Evolutionary conservation across 2,797 vertebrate genomes (phyloP).

Genomic region (Rachycentron canadum): DNA sequence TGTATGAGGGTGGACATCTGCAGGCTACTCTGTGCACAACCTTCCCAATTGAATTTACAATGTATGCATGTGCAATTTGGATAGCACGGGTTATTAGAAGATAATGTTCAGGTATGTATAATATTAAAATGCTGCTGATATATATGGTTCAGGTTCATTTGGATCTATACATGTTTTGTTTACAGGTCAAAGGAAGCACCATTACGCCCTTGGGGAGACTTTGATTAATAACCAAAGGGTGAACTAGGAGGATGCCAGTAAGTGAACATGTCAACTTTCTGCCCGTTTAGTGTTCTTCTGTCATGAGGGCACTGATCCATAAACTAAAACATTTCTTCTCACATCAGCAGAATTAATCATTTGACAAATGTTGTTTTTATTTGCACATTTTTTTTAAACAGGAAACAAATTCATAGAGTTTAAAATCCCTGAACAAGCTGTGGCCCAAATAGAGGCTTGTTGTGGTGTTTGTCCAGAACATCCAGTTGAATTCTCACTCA

Average conservation of each 20-base stretch:
- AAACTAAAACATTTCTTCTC: not conserved
- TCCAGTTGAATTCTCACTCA: conserved; percentile 11
- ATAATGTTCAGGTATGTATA: not conserved
- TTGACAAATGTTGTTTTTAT: not conserved
- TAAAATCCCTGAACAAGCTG: not conserved
- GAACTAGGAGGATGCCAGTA: conserved; percentile 3
- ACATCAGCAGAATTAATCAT: not conserved
- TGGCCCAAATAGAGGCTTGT: too few species aligned
- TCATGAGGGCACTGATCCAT: not conserved
- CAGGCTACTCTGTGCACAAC: not conserved
- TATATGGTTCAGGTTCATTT: not conserved
- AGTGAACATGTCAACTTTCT: not conserved
- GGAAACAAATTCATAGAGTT: not conserved
- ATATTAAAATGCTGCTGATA: not conserved
- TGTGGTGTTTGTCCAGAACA: not conserved
- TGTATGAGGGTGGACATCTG: conserved; percentile 17
- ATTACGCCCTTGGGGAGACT: not conserved
- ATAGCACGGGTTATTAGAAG: not conserved
- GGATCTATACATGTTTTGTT: not conserved
- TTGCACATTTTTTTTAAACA: not conserved
- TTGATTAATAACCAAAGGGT: conserved; percentile 28
- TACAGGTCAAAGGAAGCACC: not conserved
- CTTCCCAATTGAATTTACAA: not conserved
- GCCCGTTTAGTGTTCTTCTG: not conserved
- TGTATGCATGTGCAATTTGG: not conserved